Conservation (phyloP, 37 sponge, comb jelly and placozoan genomes). For the Bolinopsis microptera region DNA sequence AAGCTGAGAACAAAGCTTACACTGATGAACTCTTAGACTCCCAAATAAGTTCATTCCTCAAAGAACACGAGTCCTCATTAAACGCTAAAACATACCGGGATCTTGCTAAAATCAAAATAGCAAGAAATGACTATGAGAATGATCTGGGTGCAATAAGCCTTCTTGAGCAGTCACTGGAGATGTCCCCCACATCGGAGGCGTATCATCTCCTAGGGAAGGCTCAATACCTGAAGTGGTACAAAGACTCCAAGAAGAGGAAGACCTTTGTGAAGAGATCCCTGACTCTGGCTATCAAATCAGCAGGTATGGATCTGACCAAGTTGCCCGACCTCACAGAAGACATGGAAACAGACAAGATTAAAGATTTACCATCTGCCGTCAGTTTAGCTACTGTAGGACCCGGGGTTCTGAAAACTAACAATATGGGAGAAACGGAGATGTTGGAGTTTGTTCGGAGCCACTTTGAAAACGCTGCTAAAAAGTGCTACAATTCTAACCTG, state of each 20-base stretch:
- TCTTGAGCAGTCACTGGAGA: background rate
- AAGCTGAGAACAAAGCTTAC: background rate
- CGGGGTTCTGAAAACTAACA: background rate
- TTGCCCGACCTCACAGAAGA: background rate
- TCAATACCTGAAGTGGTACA: background rate
- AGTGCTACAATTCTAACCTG: constrained; percentile 18
- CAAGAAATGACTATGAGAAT: background rate
- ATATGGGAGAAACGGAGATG: background rate
- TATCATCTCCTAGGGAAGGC: constrained; percentile 25
- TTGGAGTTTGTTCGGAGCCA: background rate
- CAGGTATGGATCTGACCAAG: background rate
- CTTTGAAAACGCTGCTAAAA: background rate
- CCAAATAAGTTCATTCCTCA: background rate
- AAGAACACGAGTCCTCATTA: background rate
- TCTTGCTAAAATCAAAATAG: background rate
- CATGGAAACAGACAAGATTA: too few relatives aligned
- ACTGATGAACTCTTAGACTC: background rate
- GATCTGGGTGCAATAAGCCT: constrained; percentile 10
- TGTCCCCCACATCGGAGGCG: background rate
- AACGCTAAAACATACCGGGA: constrained; percentile 18
- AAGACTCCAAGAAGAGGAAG: background rate
- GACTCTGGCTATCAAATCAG: background rate
- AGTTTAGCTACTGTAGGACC: background rate
- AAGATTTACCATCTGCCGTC: too few relatives aligned
- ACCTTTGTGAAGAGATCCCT: background rate